Percentiles rank a stretch among this genome's conserved stretches.
phyloP scores from a whole-genome alignment of 92 coral and sea anemone species.

The Epizoanthus scotinus region DNA sequence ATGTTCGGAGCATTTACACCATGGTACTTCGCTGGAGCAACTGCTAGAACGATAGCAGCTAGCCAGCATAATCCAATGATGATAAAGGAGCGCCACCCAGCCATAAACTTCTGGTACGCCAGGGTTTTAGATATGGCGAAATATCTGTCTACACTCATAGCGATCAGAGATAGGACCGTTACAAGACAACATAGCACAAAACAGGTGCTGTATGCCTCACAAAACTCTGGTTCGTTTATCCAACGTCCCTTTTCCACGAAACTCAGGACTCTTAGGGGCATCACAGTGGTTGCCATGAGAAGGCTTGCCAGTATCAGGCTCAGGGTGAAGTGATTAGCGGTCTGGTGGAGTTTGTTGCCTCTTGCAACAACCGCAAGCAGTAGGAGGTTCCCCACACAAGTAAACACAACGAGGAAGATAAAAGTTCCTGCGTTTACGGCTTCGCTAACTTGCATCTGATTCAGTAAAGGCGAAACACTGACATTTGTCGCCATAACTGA shows the following conservation, averaged over 20 bases:
- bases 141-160: constrained; percentile 71
- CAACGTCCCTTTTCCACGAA: constrained; percentile 71
- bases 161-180: constrained; percentile 70
- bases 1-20: constrained; percentile 28
- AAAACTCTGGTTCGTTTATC: constrained; percentile 62
- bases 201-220: constrained; percentile 66
- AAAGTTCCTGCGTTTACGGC: constrained; percentile 65
- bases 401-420: constrained; percentile 68
- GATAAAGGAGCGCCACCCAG: constrained; percentile 43
- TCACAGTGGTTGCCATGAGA: constrained; percentile 75
- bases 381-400: constrained; percentile 67
- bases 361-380: constrained; percentile 56
- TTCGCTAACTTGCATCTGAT: constrained; percentile 33
- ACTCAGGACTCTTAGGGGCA: constrained; percentile 84
- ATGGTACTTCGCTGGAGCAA: constrained; percentile 64
- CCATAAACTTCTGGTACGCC: constrained; percentile 58
- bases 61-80: constrained; percentile 67
- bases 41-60: constrained; percentile 58
- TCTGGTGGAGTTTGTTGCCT: constrained; percentile 63
- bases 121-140: constrained; percentile 74
- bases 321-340: constrained; percentile 61
- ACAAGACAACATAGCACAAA: constrained; percentile 80
- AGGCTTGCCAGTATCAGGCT: constrained; percentile 71
- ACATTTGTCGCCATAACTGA: background rate
- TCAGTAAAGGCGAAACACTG: background rate